A percentile compares a stretch with the other conserved stretches of the same genome.
Conservation (phyloP, 2,797 vertebrate genomes). For the Chanos chanos region DNA sequence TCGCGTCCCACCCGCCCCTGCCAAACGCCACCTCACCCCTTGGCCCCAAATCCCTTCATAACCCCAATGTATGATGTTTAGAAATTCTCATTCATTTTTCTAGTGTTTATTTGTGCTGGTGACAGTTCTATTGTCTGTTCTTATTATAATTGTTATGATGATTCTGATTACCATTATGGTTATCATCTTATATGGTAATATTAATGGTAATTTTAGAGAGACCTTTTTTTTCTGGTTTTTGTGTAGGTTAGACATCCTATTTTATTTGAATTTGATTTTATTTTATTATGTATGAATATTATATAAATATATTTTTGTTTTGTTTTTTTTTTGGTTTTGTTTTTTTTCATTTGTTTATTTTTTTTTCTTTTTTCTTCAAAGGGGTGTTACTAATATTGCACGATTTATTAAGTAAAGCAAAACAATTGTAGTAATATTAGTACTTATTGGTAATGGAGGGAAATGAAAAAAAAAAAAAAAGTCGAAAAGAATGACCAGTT, state of each 20-base stretch:
- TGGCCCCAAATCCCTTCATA: no score
- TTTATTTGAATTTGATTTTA: conserved; percentile 69
- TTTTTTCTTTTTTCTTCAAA: conserved; percentile 80
- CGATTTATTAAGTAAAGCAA: conserved; percentile 72
- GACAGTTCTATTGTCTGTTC: conserved; percentile 87
- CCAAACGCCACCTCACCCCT: no score
- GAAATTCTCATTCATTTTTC: conserved; percentile 80
- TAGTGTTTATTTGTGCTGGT: conserved; percentile 89
- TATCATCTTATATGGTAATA: conserved; percentile 56
- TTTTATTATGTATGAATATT: conserved; percentile 72
- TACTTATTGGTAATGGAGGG: conserved; percentile 67
- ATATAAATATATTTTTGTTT: conserved; percentile 70
- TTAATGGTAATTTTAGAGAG: conserved; percentile 64
- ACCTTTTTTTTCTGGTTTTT: conserved; percentile 54
- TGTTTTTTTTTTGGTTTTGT: conserved; percentile 51
- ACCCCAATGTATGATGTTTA: conserved; percentile 79
- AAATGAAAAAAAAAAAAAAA: conserved; percentile 55
- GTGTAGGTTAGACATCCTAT: conserved; percentile 70
- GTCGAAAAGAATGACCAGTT: conserved; percentile 81
- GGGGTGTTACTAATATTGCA: conserved; percentile 88
- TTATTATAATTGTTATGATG: conserved; percentile 60
- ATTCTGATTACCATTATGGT: conserved; percentile 61
- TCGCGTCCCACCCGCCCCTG: conserved; percentile 61
- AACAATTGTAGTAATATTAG: conserved; percentile 75
- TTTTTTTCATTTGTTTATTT: conserved; percentile 59